phyloP scores from a whole-genome alignment of 1,140 invertebrate species.

The Platyura marginata region DNA sequence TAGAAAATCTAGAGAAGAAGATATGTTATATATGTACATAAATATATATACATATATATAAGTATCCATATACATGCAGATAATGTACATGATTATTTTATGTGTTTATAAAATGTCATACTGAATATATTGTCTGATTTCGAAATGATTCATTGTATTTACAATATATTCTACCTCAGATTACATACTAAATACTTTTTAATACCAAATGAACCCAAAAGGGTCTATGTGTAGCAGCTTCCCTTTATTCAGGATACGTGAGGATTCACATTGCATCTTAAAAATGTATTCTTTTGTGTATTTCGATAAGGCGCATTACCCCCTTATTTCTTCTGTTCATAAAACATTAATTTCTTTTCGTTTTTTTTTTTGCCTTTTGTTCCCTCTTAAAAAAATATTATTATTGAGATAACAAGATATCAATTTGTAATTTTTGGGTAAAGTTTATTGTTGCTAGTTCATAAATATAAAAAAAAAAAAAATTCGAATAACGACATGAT shows the following conservation, averaged over 20 bases:
- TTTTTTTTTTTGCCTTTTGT: background rate
- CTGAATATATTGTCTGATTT: too few relatives aligned
- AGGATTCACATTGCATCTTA: background rate
- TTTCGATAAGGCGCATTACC: background rate
- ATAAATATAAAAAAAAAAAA: background rate
- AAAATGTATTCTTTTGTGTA: background rate
- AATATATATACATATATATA: too few relatives aligned
- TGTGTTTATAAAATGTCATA: too few relatives aligned
- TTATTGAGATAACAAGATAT: conserved; percentile 2
- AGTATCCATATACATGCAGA: too few relatives aligned
- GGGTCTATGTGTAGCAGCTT: background rate
- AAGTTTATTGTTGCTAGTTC: background rate
- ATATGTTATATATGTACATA: too few relatives aligned
- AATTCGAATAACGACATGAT: too few relatives aligned
- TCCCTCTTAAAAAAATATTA: background rate
- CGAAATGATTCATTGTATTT: background rate
- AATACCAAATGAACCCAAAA: background rate
- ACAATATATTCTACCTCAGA: background rate
- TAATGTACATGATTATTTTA: too few relatives aligned
- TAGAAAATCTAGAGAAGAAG: too few relatives aligned
- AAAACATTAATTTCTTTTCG: background rate
- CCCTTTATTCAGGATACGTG: too few relatives aligned
- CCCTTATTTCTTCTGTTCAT: background rate
- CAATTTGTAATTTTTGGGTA: conserved; percentile 1
- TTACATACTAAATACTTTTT: background rate